phyloP scores from a whole-genome alignment of 2,888 invertebrate genomes.

The Drosophila robusta region DNA sequence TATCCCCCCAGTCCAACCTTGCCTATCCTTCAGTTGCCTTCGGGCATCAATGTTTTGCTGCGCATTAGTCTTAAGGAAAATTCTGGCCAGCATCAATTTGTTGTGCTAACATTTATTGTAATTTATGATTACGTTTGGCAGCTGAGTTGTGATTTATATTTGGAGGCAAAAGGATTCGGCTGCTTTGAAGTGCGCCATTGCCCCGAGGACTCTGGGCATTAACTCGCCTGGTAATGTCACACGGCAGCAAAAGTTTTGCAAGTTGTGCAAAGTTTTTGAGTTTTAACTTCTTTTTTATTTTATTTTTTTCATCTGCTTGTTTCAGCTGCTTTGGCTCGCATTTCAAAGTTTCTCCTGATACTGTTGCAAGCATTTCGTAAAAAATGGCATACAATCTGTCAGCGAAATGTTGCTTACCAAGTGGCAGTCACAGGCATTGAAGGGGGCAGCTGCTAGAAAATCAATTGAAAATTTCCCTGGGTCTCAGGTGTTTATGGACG shows the following conservation, averaged over 20 bases:
- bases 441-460: slow-evolving; percentile 59
- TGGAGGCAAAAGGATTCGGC: slow-evolving; percentile 39
- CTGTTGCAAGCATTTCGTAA: slow-evolving; percentile 70
- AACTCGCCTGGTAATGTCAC: slow-evolving; percentile 63
- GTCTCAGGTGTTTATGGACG: slow-evolving; percentile 72
- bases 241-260: slow-evolving; percentile 57
- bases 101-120: slow-evolving; percentile 67
- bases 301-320: slow-evolving; percentile 65
- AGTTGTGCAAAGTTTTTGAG: slow-evolving; percentile 52
- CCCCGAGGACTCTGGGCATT: slow-evolving; percentile 33
- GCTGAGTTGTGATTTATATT: slow-evolving; percentile 61
- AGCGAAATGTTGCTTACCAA: slow-evolving; percentile 62
- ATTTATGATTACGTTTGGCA: slow-evolving; percentile 69
- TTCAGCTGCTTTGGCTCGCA: slow-evolving; percentile 66
- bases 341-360: slow-evolving; percentile 70
- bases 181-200: slow-evolving; percentile 27
- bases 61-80: slow-evolving; percentile 38
- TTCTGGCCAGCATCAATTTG: slow-evolving; percentile 51
- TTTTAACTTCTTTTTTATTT: slow-evolving; percentile 25
- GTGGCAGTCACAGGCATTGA: slow-evolving; percentile 26
- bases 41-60: slow-evolving; percentile 48
- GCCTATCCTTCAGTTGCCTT: background rate
- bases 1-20: background rate
- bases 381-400: slow-evolving; percentile 80
- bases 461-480: slow-evolving; percentile 65